Conservation (phyloP, 2,113 vertebrate genomes). For the Sterrhoptilus dennistouni region DNA sequence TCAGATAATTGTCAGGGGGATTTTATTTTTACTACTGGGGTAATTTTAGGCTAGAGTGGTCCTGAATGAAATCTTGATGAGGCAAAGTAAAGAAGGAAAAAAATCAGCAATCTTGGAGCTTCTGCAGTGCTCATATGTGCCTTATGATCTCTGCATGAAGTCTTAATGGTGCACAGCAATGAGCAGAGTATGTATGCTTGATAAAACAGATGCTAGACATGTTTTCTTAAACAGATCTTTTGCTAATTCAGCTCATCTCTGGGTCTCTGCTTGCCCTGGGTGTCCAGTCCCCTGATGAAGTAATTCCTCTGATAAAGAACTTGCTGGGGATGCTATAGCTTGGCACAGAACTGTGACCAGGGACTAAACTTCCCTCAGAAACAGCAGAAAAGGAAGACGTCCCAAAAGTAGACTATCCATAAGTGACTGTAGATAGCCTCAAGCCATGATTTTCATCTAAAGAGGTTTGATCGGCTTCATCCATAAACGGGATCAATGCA, state of each 20-base stretch:
- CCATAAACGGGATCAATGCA: neutral
- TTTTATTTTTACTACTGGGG: neutral
- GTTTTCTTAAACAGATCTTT: slow-evolving; percentile 22
- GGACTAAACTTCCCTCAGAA: neutral
- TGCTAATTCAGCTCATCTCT: neutral
- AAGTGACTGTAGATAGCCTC: neutral
- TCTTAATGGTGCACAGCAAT: slow-evolving; percentile 19
- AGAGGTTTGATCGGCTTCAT: neutral
- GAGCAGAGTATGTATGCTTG: neutral
- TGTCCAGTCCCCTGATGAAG: neutral
- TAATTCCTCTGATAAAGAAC: neutral
- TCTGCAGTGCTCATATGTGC: neutral
- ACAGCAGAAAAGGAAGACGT: neutral
- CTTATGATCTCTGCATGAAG: neutral
- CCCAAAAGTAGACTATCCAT: neutral
- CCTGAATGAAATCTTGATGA: neutral
- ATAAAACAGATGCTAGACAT: slow-evolving; percentile 27
- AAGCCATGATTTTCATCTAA: neutral
- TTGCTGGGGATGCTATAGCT: neutral
- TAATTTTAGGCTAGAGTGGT: neutral
- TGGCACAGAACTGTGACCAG: neutral
- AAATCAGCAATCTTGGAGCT: neutral
- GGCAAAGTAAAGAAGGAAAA: slow-evolving; percentile 7
- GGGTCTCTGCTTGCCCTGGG: neutral
- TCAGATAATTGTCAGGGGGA: neutral